Conservation (phyloP, 1,140 invertebrate species). For the Lasioglossum albipes region DNA sequence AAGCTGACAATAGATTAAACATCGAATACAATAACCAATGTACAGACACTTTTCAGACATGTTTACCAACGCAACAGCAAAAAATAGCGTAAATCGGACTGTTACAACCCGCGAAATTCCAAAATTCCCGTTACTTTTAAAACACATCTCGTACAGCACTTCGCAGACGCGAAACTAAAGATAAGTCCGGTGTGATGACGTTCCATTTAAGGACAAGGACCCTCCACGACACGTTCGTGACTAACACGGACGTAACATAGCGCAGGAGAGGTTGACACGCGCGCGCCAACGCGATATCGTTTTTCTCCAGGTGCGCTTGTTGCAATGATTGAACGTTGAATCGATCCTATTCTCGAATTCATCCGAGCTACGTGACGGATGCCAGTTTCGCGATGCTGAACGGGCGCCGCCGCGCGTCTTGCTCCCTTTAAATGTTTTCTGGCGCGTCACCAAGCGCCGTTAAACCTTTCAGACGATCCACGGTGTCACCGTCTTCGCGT, state of each 20-base stretch:
- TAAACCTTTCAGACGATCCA: slow-evolving; percentile 24
- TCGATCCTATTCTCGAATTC: slow-evolving; percentile 58
- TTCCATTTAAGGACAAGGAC: slow-evolving; percentile 17
- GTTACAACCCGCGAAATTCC: too few species aligned
- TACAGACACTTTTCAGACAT: too few species aligned
- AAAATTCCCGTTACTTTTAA: too few species aligned
- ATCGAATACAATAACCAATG: too few species aligned
- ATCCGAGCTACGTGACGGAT: slow-evolving; percentile 47
- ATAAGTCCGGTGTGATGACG: not conserved
- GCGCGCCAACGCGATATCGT: not conserved
- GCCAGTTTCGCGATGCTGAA: slow-evolving; percentile 49
- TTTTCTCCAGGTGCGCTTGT: slow-evolving; percentile 38
- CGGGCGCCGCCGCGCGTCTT: slow-evolving; percentile 38
- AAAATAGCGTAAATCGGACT: too few species aligned
- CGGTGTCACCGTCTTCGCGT: slow-evolving; percentile 6
- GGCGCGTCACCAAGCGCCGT: slow-evolving; percentile 43
- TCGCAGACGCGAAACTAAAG: slow-evolving; percentile 2
- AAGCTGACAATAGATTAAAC: too few species aligned
- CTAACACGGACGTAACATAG: slow-evolving; percentile 1
- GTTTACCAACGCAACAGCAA: too few species aligned
- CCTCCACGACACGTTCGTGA: not conserved
- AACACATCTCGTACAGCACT: not conserved
- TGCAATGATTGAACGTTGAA: slow-evolving; percentile 45
- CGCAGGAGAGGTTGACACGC: not conserved
- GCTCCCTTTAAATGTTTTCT: slow-evolving; percentile 43